These are phyloP conservation scores for Chloropsis cyanopogon DNA, from an alignment of 2,113 vertebrate genomes.

Conservation along the genomic window DNA sequence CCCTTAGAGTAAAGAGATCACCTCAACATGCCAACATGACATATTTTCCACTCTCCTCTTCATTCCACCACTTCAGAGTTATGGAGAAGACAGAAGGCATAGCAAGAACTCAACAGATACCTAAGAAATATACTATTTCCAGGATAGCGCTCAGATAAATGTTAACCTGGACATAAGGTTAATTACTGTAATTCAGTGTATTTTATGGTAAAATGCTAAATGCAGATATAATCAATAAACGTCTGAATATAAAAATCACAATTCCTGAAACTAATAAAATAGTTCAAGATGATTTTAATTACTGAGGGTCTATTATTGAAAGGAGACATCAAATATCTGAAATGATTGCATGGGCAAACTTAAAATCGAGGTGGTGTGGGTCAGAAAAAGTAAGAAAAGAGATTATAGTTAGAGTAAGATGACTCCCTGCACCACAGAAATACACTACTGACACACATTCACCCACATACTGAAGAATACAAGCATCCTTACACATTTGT, in stretches of 20 bases:
- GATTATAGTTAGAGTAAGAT: not conserved
- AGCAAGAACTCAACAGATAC: not conserved
- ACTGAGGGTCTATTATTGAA: not conserved
- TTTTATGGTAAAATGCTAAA: conserved; percentile 28
- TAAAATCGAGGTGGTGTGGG: not conserved
- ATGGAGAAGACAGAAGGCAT: not conserved
- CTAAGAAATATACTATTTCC: not conserved
- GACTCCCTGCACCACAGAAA: not conserved
- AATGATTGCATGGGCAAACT: not conserved
- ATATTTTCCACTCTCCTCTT: not conserved
- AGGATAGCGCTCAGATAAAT: not conserved
- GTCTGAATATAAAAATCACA: conserved; percentile 20
- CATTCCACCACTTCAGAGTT: not conserved
- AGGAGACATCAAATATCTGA: conserved; percentile 20
- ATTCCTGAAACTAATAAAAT: conserved; percentile 54
- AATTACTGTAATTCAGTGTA: conserved; percentile 19
- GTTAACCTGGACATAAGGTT: conserved; percentile 5
- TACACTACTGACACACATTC: not conserved
- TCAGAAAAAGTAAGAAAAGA: not conserved
- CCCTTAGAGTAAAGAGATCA: not conserved
- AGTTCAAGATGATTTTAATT: conserved; percentile 47
- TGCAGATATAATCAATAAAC: conserved; percentile 42
- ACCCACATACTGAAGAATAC: not conserved
- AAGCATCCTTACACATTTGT: not conserved
- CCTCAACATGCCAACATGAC: not conserved